Percentiles rank a stretch among this genome's conserved stretches.
Evolutionary conservation across 2,888 invertebrate species (phyloP).

Genomic region (Sepiola atlantica): DNA sequence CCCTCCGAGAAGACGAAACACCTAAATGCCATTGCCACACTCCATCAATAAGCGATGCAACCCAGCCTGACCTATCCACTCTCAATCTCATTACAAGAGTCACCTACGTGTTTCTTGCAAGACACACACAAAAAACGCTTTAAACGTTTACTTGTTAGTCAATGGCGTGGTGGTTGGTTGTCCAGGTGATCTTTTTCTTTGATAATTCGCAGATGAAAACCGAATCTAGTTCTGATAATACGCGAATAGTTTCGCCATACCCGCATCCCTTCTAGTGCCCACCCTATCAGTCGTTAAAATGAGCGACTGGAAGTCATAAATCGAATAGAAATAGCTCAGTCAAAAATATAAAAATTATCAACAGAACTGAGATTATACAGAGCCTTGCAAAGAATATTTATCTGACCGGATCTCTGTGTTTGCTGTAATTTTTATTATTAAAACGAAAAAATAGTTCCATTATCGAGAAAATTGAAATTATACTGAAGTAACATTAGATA

Average conservation of each 20-base stretch:
- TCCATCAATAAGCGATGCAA: not conserved
- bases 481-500: too few species aligned
- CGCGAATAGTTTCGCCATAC: not conserved
- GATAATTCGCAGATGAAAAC: not conserved
- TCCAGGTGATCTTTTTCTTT: not conserved
- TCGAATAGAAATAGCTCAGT: not conserved
- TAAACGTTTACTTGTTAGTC: not conserved
- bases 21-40: not conserved
- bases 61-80: not conserved
- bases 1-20: not conserved
- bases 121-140: not conserved
- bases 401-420: not conserved
- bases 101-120: not conserved
- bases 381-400: not conserved
- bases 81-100: not conserved
- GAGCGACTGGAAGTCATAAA: not conserved
- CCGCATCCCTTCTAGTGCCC: not conserved
- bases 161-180: not conserved
- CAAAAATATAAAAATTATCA: not conserved
- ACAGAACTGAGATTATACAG: not conserved
- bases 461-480: too few species aligned
- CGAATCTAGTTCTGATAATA: not conserved
- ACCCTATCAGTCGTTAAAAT: not conserved
- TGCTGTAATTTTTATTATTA: not conserved
- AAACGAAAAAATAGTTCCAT: too few species aligned